Base-by-base conservation (phyloP, 2,888 invertebrate genomes). In the Pomacea canaliculata region DNA sequence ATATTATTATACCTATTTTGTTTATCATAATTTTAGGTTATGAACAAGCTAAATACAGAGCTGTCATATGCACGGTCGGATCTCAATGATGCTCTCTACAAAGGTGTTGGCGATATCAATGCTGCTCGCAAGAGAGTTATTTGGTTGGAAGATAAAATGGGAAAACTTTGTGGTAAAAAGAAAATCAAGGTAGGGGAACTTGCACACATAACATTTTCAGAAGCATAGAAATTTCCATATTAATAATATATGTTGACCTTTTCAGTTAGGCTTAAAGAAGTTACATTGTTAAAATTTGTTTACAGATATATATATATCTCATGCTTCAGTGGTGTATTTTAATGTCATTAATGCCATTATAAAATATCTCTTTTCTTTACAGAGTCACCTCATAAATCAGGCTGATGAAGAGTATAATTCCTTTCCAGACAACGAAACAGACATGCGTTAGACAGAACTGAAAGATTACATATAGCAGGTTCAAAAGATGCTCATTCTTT, bases 101-200 rank as follows among this genome's bases (percentile, higher is more conserved):
- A 83, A 71, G 83, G 85, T 16, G 79, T 80, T 48, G 86, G 87
- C 4, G 84, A 86, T 71, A 86, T 88, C 56, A 85, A 85, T 70
- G 83, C 81, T 70, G 85, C 87, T 27, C 80, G 89, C 48, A 89
- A 89, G 79, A 78, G 89, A 68, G 88, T 89, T 9, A 86, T 85
- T 77, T 89, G 89, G 89, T 76, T 89, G 46, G 89, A 89, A 77
- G 88, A 88, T 71, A 84, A 86, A 59, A 88, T 89, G 87, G 89
- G 88, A 37, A 76, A 83, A 48, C 79, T 88, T 9, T 85, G 84
- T 83, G 85, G 85, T n/a, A 85, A 84, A 77, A 83, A 83, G 65
- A 78, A 84, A 46, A 76, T 84, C 0, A 80, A 83, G 82, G 87
- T 86, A 82, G 3, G 70, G 48, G 7, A 46, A 19, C 37, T 37